A percentile compares a stretch with the other conserved stretches of the same genome.
phyloP scores from a whole-genome alignment of 2,113 vertebrate genomes.

The Grallaria varia region DNA sequence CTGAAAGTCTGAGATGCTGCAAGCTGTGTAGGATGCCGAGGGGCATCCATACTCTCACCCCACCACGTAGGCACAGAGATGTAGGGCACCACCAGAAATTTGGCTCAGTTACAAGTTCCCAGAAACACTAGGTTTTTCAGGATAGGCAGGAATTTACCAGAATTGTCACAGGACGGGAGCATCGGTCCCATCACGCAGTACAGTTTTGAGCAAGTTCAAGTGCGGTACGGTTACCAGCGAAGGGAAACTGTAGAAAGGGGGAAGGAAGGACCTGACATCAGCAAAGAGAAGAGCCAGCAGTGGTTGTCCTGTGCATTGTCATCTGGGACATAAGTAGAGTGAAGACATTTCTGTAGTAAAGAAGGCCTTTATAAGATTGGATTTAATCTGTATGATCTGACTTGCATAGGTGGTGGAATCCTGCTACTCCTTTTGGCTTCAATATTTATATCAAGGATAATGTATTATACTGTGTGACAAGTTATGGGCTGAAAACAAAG shows the following conservation, averaged over 20 bases:
- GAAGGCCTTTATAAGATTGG: neutral
- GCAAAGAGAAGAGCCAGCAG: neutral
- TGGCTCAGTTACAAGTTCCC: neutral
- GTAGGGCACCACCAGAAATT: neutral
- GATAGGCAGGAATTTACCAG: neutral
- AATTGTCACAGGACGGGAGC: neutral
- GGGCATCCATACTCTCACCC: fast-evolving
- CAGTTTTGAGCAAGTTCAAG: neutral
- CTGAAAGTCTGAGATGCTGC: neutral
- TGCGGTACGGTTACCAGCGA: fast-evolving
- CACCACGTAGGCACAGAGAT: fast-evolving
- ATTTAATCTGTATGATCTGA: conserved; percentile 24
- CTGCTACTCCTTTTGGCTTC: neutral
- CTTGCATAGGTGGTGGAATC: conserved; percentile 28
- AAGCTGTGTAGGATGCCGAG: fast-evolving
- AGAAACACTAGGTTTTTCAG: neutral
- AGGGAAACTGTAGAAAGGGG: neutral
- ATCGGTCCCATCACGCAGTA: fast-evolving
- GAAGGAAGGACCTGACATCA: neutral
- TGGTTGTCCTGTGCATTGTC: neutral
- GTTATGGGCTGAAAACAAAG: neutral
- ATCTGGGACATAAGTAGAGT: neutral
- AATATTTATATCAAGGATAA: neutral
- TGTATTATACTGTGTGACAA: neutral
- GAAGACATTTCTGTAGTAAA: neutral